These are phyloP conservation scores for Uria aalge DNA, from an alignment of 2,113 vertebrate species.

Conservation along the genomic window DNA sequence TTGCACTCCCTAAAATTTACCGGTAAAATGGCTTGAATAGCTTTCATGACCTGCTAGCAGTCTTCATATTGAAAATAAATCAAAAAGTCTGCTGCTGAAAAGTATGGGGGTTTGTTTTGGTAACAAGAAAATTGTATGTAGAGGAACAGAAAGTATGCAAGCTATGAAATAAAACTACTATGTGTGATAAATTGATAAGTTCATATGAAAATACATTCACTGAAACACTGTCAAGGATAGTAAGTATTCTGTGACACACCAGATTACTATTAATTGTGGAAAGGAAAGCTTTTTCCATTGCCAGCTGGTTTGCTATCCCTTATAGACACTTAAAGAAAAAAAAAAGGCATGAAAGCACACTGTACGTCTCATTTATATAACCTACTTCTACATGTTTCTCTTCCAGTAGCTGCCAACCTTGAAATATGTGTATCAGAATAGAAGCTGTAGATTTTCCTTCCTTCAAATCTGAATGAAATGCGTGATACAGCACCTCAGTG, in stretches of 20 bases:
- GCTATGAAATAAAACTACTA: background rate
- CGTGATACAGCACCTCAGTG: background rate
- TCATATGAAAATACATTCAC: background rate
- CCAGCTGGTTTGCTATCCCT: background rate
- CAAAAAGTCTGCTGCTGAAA: background rate
- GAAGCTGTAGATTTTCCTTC: background rate
- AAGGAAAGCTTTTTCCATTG: slow-evolving; percentile 1
- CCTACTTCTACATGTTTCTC: background rate
- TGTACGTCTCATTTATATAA: background rate
- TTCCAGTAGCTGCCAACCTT: background rate
- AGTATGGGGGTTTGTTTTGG: background rate
- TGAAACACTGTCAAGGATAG: background rate
- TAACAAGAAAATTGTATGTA: background rate
- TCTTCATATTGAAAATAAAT: background rate
- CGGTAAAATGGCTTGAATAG: background rate
- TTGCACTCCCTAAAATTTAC: background rate
- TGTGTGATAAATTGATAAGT: background rate
- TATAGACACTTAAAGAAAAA: background rate
- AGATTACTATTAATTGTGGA: background rate
- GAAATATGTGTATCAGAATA: background rate
- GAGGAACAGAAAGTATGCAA: background rate
- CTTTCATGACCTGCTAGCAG: background rate
- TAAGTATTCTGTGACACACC: background rate
- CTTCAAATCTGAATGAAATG: background rate
- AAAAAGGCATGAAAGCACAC: background rate